These are phyloP conservation scores for Bostrychus sinensis DNA, from an alignment of 2,113 vertebrate species.

Conservation along the genomic window DNA sequence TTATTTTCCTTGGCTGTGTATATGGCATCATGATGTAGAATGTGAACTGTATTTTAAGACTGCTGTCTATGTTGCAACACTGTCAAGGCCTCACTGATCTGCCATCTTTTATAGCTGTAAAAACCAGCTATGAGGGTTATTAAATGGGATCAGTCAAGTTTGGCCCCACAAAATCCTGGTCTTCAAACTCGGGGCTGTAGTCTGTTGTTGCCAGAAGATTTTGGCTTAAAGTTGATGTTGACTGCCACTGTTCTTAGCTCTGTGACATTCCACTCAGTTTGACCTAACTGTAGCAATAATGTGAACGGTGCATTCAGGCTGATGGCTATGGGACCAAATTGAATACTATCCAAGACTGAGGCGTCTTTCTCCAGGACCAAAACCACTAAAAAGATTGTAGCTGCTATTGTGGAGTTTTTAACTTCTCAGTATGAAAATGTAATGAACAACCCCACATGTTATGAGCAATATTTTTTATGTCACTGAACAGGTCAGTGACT, in stretches of 20 bases:
- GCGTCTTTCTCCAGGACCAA: conserved; percentile 58
- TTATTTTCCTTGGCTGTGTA: conserved; percentile 26
- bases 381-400: conserved; percentile 59
- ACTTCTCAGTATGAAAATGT: conserved; percentile 15
- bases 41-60: conserved; percentile 55
- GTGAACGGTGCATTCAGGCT: conserved; percentile 27
- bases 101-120: conserved; percentile 11
- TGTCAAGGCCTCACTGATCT: conserved; percentile 39
- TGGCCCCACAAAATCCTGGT: conserved; percentile 14
- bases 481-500: conserved; percentile 32
- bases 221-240: neutral
- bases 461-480: conserved; percentile 27
- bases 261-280: conserved; percentile 41
- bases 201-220: neutral
- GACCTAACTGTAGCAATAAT: conserved; percentile 24
- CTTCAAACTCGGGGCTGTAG: conserved; percentile 19
- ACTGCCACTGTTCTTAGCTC: neutral
- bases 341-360: conserved; percentile 13
- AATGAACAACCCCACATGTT: conserved; percentile 20
- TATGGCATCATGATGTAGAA: conserved; percentile 47
- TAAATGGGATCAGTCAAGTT: conserved; percentile 21
- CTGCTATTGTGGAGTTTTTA: conserved; percentile 50
- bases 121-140: conserved; percentile 6
- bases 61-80: conserved; percentile 36
- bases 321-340: conserved; percentile 62